Percentiles rank a stretch among this genome's conserved stretches.
phyloP scores from a whole-genome alignment of 1,140 invertebrate species.

The Pogonomyrmex californicus region DNA sequence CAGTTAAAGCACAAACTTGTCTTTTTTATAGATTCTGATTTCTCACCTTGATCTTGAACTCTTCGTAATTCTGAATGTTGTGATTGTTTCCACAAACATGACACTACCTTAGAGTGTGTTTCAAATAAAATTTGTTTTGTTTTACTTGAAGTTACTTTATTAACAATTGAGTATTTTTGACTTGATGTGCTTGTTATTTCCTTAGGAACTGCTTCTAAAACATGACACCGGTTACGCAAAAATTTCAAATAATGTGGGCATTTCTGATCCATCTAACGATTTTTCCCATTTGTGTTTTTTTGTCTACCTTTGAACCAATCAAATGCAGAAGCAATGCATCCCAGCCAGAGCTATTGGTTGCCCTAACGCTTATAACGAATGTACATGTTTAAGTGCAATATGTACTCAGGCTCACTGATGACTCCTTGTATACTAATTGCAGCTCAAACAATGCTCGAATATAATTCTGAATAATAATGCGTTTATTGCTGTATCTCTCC shows the following conservation, averaged over 20 bases:
- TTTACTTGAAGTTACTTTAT: neutral
- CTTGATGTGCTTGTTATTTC: too few relatives aligned
- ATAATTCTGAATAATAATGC: neutral
- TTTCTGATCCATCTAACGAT: neutral
- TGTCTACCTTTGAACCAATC: neutral
- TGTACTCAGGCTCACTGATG: too few relatives aligned
- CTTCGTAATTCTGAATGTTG: neutral
- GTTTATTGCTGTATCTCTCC: neutral
- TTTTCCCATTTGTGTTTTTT: neutral
- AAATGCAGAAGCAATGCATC: neutral
- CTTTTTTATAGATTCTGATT: neutral
- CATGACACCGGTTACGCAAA: neutral
- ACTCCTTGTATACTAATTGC: too few relatives aligned
- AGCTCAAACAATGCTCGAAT: neutral
- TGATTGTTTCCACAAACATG: neutral
- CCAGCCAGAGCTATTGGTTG: neutral
- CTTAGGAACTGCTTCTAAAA: neutral
- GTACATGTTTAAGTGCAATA: neutral
- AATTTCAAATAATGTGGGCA: constrained; percentile 4
- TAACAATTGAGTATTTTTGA: too few relatives aligned
- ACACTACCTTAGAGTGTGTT: neutral
- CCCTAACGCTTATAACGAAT: neutral
- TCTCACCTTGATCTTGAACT: neutral
- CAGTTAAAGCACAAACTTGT: constrained; percentile 9
- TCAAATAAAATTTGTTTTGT: neutral